Percentiles rank a stretch among this genome's conserved stretches.
These are phyloP conservation scores for Falco peregrinus DNA, from an alignment of 2,797 vertebrate species.

Conservation along the genomic window DNA sequence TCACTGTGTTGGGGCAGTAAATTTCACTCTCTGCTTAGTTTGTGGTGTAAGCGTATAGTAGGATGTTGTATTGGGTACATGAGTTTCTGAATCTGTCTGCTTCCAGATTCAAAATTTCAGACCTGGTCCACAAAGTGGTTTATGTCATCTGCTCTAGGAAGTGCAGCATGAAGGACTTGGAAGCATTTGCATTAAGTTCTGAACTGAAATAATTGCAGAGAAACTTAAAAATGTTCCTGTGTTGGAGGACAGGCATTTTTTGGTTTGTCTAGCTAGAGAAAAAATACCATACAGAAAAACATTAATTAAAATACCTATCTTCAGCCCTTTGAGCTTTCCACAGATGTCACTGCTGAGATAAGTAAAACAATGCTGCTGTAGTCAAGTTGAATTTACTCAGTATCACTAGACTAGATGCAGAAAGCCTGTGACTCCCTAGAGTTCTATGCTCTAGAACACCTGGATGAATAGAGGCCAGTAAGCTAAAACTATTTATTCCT, in stretches of 20 bases:
- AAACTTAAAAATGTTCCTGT: conserved; percentile 26
- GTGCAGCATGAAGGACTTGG: not conserved
- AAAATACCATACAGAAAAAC: conserved; percentile 41
- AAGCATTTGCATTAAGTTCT: conserved; percentile 52
- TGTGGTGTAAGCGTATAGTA: not conserved
- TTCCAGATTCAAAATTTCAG: not conserved
- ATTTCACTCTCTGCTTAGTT: not conserved
- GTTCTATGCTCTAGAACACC: conserved; percentile 18
- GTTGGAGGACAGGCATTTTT: conserved; percentile 45
- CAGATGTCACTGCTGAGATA: not conserved
- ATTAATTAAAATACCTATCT: conserved; percentile 48
- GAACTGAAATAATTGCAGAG: not conserved
- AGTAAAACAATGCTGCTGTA: conserved; percentile 26
- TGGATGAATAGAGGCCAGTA: conserved; percentile 14
- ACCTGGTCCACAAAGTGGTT: not conserved
- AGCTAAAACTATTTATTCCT: conserved; percentile 2
- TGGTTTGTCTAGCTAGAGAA: conserved; percentile 49
- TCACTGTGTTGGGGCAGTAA: not conserved
- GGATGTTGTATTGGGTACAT: not conserved
- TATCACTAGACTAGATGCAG: not conserved
- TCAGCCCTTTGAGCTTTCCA: conserved; percentile 44
- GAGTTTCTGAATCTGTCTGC: not conserved
- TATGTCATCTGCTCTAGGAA: not conserved
- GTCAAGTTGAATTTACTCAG: conserved; percentile 1
- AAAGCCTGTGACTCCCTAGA: not conserved